Evolutionary conservation across 2,888 invertebrate genomes (phyloP).

Genomic region (Rosalia funebris): DNA sequence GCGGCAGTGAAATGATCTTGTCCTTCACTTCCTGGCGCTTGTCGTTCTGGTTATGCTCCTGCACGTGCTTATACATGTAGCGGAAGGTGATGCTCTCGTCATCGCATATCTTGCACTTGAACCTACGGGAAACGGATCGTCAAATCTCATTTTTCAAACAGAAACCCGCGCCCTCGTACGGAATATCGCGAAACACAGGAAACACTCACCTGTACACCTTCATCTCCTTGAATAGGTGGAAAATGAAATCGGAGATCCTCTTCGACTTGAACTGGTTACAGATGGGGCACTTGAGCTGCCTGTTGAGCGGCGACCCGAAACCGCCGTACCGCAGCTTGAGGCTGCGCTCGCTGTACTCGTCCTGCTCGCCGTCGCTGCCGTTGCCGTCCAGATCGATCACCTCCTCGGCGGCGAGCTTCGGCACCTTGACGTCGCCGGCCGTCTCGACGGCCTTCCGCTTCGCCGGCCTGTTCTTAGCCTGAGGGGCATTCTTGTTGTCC

Average conservation of each 20-base stretch:
- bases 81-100: conserved; percentile 69
- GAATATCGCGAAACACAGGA: background rate
- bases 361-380: conserved; percentile 26
- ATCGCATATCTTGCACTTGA: conserved; percentile 70
- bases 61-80: conserved; percentile 68
- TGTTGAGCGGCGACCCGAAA: conserved; percentile 67
- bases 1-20: conserved; percentile 38
- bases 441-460: conserved; percentile 14
- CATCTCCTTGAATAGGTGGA: conserved; percentile 75
- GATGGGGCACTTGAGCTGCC: conserved; percentile 70
- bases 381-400: conserved; percentile 26
- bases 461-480: conserved; percentile 26
- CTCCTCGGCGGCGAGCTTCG: conserved; percentile 31
- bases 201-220: conserved; percentile 70
- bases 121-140: conserved; percentile 65
- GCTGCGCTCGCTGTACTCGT: conserved; percentile 35
- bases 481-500: conserved; percentile 26
- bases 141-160: no score
- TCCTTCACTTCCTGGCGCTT: conserved; percentile 28
- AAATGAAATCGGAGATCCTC: conserved; percentile 70
- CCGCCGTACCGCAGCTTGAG: conserved; percentile 49
- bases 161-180: background rate
- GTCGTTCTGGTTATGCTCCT: conserved; percentile 59
- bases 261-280: conserved; percentile 71
- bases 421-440: conserved; percentile 15